These are phyloP conservation scores for Laticauda laticaudata DNA, from an alignment of 2,113 vertebrate species.

Conservation along the genomic window DNA sequence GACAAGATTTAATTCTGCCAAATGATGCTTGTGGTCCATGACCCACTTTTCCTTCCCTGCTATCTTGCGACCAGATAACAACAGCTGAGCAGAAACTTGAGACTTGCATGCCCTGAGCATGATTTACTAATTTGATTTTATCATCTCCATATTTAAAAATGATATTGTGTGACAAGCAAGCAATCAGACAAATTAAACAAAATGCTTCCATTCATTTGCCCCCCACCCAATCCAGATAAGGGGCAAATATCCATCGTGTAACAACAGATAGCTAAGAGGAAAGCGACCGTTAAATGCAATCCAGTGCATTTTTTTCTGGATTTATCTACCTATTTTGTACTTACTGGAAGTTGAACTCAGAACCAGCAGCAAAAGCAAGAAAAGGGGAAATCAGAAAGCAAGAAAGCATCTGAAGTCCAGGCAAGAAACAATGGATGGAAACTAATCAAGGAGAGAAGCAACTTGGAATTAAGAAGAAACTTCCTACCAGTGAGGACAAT, in stretches of 20 bases:
- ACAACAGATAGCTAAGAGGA: background rate
- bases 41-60: background rate
- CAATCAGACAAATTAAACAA: background rate
- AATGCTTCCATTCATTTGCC: background rate
- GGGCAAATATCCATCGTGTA: background rate
- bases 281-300: too few species aligned
- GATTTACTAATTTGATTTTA: background rate
- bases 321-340: background rate
- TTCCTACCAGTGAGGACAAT: background rate
- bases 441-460: background rate
- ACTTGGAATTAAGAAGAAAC: background rate
- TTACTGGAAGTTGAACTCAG: background rate
- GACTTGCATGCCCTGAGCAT: background rate
- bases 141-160: too few species aligned
- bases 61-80: background rate
- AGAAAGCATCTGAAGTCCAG: background rate
- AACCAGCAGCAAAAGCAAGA: background rate
- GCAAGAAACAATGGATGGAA: background rate
- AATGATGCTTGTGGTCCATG: background rate
- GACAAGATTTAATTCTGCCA: background rate
- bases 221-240: background rate
- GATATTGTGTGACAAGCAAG: background rate
- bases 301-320: background rate
- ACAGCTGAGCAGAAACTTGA: background rate
- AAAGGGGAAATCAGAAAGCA: background rate